phyloP scores from a whole-genome alignment of 2,113 vertebrate species.

The Diadophis punctatus region DNA sequence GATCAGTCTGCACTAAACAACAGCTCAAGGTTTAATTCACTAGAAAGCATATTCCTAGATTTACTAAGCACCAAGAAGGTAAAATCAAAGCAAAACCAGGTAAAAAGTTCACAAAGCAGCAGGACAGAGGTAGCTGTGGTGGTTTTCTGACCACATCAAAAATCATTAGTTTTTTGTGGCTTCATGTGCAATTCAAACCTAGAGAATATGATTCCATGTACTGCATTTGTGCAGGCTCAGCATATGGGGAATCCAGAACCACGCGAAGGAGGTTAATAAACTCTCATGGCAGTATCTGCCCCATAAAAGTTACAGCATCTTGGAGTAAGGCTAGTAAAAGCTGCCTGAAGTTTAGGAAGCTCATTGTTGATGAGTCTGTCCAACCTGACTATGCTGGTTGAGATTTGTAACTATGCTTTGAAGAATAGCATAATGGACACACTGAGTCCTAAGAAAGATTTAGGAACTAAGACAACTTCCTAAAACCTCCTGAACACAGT shows the following conservation, averaged over 20 bases:
- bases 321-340: background rate
- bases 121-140: background rate
- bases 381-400: background rate
- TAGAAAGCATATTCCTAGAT: background rate
- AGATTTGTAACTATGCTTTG: background rate
- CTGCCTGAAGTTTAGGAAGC: background rate
- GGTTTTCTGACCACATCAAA: background rate
- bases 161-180: background rate
- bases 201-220: background rate
- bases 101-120: background rate
- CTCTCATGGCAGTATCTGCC: background rate
- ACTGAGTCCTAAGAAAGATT: background rate
- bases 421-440: background rate
- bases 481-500: background rate
- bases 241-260: background rate
- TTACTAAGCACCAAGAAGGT: background rate
- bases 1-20: background rate
- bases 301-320: background rate
- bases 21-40: background rate
- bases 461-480: background rate
- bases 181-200: background rate
- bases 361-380: background rate
- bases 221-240: background rate
- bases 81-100: background rate
- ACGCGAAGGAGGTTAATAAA: background rate